A percentile compares a stretch with the other conserved stretches of the same genome.
Evolutionary conservation across 2,888 invertebrate species (phyloP).

Genomic region (Lasioglossum marginatum): DNA sequence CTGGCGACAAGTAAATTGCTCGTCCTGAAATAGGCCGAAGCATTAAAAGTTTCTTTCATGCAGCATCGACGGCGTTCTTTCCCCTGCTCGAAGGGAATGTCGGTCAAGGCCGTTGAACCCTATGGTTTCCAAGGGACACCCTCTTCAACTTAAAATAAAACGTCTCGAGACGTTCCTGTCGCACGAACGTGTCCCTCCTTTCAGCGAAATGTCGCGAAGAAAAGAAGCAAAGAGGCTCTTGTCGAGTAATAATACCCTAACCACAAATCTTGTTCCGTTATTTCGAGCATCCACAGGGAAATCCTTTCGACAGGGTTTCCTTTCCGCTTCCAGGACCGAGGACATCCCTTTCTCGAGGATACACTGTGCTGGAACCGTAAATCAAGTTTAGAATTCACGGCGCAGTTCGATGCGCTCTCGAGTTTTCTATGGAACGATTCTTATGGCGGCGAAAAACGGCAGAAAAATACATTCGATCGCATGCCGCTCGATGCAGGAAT

Average conservation of each 20-base stretch:
- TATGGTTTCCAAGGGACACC: constrained; percentile 12
- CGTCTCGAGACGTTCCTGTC: background rate
- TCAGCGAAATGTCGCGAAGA: background rate
- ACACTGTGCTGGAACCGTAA: constrained; percentile 36
- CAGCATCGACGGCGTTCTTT: constrained; percentile 15
- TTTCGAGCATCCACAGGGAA: background rate
- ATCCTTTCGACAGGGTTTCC: background rate
- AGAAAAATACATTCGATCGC: constrained; percentile 32
- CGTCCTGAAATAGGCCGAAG: constrained; percentile 40
- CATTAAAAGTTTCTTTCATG: constrained; percentile 42
- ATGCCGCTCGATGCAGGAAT: background rate
- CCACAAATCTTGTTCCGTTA: background rate
- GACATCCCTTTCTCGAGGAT: background rate
- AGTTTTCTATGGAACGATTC: background rate
- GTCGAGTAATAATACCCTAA: constrained; percentile 21
- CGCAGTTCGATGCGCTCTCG: constrained; percentile 19
- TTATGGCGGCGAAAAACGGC: background rate
- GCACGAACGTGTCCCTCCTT: background rate
- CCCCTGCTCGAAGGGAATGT: constrained; percentile 26
- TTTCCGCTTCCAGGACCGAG: background rate
- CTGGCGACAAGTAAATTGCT: constrained; percentile 39
- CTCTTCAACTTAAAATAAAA: constrained; percentile 16
- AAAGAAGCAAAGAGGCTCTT: background rate
- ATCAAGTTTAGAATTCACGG: constrained; percentile 45
- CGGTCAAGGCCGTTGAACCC: constrained; percentile 57